Evolutionary conservation across 2,888 invertebrate genomes (phyloP).

Genomic region (Cecidostiba fungosa): DNA sequence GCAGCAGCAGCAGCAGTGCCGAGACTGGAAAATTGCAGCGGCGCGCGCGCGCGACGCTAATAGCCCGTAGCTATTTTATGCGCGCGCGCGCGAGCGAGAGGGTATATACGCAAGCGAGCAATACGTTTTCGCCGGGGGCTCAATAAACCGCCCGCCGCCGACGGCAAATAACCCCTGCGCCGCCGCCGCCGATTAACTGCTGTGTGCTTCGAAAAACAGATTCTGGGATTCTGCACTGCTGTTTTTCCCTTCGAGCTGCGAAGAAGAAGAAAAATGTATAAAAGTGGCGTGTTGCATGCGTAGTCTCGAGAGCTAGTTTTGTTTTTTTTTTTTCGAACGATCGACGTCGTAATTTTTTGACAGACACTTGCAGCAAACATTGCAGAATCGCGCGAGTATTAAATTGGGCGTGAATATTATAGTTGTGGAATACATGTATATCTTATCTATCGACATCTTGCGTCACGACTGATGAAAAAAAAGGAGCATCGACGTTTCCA

Average conservation of each 20-base stretch:
- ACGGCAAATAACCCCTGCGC: conserved; percentile 32
- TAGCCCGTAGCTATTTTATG: conserved; percentile 68
- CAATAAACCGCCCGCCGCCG: conserved; percentile 57
- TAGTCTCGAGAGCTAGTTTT: neutral
- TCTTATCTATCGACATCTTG: neutral
- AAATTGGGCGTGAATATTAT: neutral
- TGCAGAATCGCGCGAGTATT: neutral
- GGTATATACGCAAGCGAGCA: conserved; percentile 33
- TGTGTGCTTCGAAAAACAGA: conserved; percentile 33
- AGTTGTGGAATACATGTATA: neutral
- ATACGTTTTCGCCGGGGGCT: conserved; percentile 66
- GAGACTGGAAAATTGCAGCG: conserved; percentile 69
- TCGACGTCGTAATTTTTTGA: neutral
- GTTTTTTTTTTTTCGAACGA: neutral
- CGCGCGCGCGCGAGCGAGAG: conserved; percentile 23
- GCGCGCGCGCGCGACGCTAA: conserved; percentile 64
- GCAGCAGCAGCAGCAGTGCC: conserved; percentile 35
- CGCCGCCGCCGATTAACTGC: conserved; percentile 36
- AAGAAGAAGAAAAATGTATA: neutral
- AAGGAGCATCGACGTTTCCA: conserved; percentile 3
- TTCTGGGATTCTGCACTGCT: conserved; percentile 38
- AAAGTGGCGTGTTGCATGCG: neutral
- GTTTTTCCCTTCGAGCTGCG: conserved; percentile 1
- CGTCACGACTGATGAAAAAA: neutral
- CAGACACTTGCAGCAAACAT: neutral